Conservation (phyloP, 2,888 invertebrate genomes). For the Linnaemya tessellans region DNA sequence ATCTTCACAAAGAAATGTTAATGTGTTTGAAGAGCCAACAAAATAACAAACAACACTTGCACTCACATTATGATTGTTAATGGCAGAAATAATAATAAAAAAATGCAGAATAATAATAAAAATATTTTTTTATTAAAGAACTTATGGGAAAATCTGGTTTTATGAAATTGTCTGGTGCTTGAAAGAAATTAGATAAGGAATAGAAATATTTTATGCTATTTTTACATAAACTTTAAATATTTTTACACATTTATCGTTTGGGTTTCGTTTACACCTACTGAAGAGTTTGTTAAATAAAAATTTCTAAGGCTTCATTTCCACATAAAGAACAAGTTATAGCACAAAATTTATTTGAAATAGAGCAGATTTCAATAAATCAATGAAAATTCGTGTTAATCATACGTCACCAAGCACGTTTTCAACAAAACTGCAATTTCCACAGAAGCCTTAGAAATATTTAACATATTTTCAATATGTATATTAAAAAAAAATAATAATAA, state of each 20-base stretch:
- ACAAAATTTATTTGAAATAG: not conserved
- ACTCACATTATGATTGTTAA: slow-evolving; percentile 25
- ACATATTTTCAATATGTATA: not conserved
- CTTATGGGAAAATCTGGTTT: not conserved
- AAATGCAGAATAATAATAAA: not conserved
- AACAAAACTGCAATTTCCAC: not conserved
- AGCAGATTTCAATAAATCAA: not conserved
- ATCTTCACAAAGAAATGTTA: slow-evolving; percentile 18
- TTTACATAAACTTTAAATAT: too few relatives aligned
- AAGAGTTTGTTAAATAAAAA: not conserved
- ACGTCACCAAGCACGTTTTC: slow-evolving; percentile 14
- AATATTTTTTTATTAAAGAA: not conserved
- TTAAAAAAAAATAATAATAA: not conserved
- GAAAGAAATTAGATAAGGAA: too few relatives aligned
- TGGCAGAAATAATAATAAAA: not conserved
- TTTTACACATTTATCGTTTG: too few relatives aligned
- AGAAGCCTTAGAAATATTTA: slow-evolving; percentile 28
- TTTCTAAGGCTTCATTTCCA: slow-evolving; percentile 34
- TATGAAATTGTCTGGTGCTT: too few relatives aligned
- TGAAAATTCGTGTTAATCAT: slow-evolving; percentile 36
- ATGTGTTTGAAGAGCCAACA: slow-evolving; percentile 9
- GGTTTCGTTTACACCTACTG: too few relatives aligned
- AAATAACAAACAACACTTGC: slow-evolving; percentile 15
- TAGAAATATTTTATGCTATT: too few relatives aligned
- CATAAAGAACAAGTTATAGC: not conserved